Percentiles rank a stretch among this genome's conserved stretches.
phyloP scores from a whole-genome alignment of 2,797 vertebrate genomes.

The Odontamblyopus lacepedii region DNA sequence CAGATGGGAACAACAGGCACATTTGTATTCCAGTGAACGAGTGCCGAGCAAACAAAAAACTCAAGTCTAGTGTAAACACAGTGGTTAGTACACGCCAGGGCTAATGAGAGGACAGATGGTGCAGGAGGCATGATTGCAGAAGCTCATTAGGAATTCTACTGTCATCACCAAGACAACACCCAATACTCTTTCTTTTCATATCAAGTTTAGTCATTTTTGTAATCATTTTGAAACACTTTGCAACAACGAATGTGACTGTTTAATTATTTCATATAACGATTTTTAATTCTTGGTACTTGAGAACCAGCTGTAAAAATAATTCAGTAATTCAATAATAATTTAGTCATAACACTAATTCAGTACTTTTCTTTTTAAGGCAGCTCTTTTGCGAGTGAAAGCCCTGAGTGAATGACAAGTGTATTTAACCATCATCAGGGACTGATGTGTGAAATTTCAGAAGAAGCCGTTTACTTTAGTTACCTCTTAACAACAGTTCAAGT shows the following conservation, averaged over 20 bases:
- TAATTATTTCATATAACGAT: neutral
- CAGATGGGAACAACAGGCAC: conserved; percentile 10
- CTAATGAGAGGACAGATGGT: conserved; percentile 65
- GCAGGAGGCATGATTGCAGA: conserved; percentile 41
- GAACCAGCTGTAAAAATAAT: neutral
- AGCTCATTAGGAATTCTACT: conserved; percentile 51
- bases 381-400: too few relatives aligned
- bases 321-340: too few relatives aligned
- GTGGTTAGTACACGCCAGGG: conserved; percentile 36
- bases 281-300: neutral
- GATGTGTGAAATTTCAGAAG: too few relatives aligned
- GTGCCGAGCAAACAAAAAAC: conserved; percentile 27
- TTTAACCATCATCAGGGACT: too few relatives aligned
- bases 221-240: neutral
- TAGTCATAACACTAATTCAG: too few relatives aligned
- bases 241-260: neutral
- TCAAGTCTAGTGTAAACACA: conserved; percentile 44
- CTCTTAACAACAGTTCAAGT: too few relatives aligned
- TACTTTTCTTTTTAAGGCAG: too few relatives aligned
- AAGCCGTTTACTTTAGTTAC: too few relatives aligned
- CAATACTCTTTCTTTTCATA: neutral
- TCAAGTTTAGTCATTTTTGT: neutral
- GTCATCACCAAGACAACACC: conserved; percentile 33
- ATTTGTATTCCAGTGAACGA: conserved; percentile 14
- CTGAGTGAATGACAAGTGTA: too few relatives aligned